phyloP scores from a whole-genome alignment of 2,113 vertebrate species.

The Cheirogaleus medius region DNA sequence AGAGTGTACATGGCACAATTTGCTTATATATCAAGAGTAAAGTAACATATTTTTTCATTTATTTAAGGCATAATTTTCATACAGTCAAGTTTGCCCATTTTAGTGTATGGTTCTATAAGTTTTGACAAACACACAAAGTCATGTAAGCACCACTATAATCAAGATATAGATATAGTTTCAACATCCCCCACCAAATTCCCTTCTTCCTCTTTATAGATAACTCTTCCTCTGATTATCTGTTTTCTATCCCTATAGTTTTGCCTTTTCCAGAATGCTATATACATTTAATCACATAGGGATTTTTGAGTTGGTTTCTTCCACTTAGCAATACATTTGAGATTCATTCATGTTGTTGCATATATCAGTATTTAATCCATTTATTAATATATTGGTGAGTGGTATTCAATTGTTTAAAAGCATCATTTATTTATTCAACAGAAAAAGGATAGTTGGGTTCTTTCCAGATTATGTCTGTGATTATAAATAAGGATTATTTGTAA shows the following conservation, averaged over 20 bases:
- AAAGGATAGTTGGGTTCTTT: not conserved
- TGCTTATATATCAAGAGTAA: not conserved
- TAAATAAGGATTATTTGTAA: not conserved
- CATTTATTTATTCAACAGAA: not conserved
- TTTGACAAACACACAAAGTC: not conserved
- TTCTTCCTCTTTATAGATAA: not conserved
- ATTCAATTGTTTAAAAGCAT: not conserved
- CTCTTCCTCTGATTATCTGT: not conserved
- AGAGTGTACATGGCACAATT: not conserved
- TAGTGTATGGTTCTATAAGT: not conserved
- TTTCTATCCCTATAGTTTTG: not conserved
- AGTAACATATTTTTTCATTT: not conserved
- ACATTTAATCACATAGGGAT: not conserved
- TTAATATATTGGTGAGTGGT: not conserved
- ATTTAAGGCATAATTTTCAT: not conserved
- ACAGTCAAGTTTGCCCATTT: not conserved
- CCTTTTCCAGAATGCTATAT: not conserved
- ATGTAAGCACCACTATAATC: not conserved
- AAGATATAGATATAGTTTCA: not conserved
- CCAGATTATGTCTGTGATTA: not conserved
- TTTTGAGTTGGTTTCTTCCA: not conserved
- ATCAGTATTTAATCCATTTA: not conserved
- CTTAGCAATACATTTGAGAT: not conserved
- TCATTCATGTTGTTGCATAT: not conserved
- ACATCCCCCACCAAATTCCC: not conserved